Conservation (phyloP, 2,113 vertebrate species). For the Deroptyus accipitrinus region DNA sequence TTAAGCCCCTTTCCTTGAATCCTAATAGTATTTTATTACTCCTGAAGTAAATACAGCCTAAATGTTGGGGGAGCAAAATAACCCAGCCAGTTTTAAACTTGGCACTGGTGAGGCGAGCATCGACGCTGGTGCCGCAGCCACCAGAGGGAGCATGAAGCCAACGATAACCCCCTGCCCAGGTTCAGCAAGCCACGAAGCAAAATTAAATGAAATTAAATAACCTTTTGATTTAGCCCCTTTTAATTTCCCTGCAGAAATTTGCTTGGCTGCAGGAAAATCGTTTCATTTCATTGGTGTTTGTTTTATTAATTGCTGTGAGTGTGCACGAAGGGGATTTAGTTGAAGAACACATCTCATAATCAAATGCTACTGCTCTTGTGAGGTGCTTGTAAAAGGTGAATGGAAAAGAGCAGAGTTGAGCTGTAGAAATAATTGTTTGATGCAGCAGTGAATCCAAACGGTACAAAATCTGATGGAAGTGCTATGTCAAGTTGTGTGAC, state of each 20-base stretch:
- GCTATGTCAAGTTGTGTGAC: fast-evolving
- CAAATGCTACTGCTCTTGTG: background rate
- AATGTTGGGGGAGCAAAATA: background rate
- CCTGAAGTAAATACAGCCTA: background rate
- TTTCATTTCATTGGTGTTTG: background rate
- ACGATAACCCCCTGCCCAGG: background rate
- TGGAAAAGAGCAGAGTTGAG: background rate
- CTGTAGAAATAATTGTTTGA: background rate
- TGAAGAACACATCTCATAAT: background rate
- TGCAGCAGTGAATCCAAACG: background rate
- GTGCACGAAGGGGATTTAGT: background rate
- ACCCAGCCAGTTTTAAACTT: no score
- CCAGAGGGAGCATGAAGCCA: constrained; percentile 54
- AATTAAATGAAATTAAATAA: background rate
- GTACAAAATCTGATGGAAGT: fast-evolving
- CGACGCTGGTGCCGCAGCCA: background rate
- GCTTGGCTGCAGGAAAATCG: background rate
- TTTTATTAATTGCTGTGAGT: background rate
- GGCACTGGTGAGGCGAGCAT: fast-evolving
- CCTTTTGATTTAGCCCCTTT: background rate
- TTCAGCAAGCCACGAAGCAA: background rate
- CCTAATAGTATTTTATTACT: background rate
- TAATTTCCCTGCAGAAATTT: background rate
- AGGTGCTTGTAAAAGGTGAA: background rate
- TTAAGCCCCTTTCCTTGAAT: background rate